Percentiles rank a stretch among this genome's conserved stretches.
These are phyloP conservation scores for Hypotaenidia okinawae DNA, from an alignment of 2,797 vertebrate species.

Conservation along the genomic window DNA sequence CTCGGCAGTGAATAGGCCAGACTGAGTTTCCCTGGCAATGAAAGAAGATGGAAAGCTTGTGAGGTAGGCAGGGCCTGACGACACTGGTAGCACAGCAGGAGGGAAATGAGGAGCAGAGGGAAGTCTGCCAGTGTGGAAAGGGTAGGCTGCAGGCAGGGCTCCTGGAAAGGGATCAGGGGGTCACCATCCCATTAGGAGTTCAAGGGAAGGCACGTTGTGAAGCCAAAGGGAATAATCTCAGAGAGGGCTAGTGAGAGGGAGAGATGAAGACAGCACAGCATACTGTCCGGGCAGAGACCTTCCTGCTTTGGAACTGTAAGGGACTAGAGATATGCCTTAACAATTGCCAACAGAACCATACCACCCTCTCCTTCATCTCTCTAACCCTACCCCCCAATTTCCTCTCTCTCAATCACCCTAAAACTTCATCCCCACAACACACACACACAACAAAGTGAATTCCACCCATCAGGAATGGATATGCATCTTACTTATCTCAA, in stretches of 20 bases:
- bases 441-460: too few relatives aligned
- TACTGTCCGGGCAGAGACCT: neutral
- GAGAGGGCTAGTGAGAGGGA: neutral
- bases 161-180: neutral
- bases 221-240: slow-evolving; percentile 2
- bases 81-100: neutral
- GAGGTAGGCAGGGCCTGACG: neutral
- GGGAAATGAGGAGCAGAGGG: neutral
- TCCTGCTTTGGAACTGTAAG: neutral
- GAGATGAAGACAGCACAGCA: neutral
- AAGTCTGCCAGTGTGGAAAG: neutral
- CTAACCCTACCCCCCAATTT: too few relatives aligned
- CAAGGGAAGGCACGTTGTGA: slow-evolving; percentile 2
- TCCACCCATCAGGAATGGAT: too few relatives aligned
- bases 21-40: neutral
- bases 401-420: too few relatives aligned
- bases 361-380: too few relatives aligned
- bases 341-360: too few relatives aligned
- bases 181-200: slow-evolving; percentile 4
- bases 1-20: neutral
- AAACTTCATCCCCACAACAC: too few relatives aligned
- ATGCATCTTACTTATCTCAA: too few relatives aligned
- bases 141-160: neutral
- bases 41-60: neutral
- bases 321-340: too few relatives aligned